Conservation (phyloP, 2,113 vertebrate genomes). For the human (Homo sapiens) region GRCh38 chr7:104538501-104539000, state of each 20-base stretch:
- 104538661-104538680: background rate
- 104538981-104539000: background rate
- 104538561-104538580: background rate
- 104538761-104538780: background rate
- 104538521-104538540: background rate
- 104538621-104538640: conserved; percentile 9
- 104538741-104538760: background rate
- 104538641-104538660: conserved; percentile 22
- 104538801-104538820: background rate
- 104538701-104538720: background rate
- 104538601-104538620: background rate
- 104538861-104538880: background rate
- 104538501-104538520: background rate
- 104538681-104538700: background rate
- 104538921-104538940: background rate
- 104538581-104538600: background rate
- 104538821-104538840: background rate
- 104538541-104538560: background rate
- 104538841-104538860: background rate
- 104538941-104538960: background rate
- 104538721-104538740: background rate
- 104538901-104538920: background rate
- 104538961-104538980: background rate
- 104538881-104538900: background rate
- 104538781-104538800: background rate